Evolutionary conservation across 2,113 vertebrate species (phyloP), one percentile per base, ranked within the genome.

Genomic region (Xiphophorus couchianus): DNA sequence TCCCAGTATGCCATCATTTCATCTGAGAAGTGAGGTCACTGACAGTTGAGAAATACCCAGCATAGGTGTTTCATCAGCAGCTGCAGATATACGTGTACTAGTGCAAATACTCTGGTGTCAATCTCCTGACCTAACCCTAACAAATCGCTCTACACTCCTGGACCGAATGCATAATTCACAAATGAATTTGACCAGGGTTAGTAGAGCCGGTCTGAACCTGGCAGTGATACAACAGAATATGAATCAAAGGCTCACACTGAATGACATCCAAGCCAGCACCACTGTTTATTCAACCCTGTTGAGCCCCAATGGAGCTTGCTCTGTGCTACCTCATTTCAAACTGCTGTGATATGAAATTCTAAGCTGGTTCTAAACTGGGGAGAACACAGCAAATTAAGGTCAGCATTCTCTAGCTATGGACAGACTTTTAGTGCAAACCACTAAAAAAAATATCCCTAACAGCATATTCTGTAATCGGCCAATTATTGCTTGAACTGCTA

Each of bases 21-120:
- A 86, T 86, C 71, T 61, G 67, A 70, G 69, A 87, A 84, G 86
- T 86, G 90, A 91, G 83, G 84, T 92, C 88, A 89, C 84, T 44
- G 77, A 83, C 86, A 85, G 82, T 60, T 76, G 90, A 86, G 88
- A 91, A 92, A 90, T 86, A 84, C 88, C 76, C 81, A 51, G 74
- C 70, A 13, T 71, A 82, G 81, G 83, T 84, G 88, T 89, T 88
- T 89, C 80, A 88, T 88, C 84, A 81, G 76, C 61, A 54, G 66
- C 76, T 22, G 63, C 37, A 39, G 69, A 86, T 74, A 80, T 81
- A 78, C 51, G 73, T 77, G 72, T 42, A 85, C 61, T 66, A 42
- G 51, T 60, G 77, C 80, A 84, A 85, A 88, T 83, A 77, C 71
- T 86, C 86, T 61, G 22, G 69, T 80, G 87, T 79, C 77, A 44